Conservation (phyloP, 2,113 vertebrate genomes). For the Hemiprocne comata region DNA sequence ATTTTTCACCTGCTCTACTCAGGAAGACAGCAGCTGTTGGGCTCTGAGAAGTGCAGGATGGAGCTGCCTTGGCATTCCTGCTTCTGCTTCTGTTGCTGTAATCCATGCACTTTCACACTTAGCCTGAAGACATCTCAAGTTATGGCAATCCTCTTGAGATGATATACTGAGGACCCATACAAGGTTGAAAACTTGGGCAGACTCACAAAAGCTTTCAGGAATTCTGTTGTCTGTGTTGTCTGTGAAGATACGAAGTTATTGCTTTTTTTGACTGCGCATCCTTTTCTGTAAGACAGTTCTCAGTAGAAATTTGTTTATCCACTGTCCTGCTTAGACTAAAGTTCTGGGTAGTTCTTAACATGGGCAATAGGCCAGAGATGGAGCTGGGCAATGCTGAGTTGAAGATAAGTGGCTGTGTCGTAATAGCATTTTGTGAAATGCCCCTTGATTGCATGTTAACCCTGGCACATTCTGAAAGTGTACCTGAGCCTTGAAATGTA, state of each 20-base stretch:
- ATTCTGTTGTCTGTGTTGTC: not conserved
- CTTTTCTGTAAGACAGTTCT: not conserved
- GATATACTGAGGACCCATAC: not conserved
- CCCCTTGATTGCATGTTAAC: not conserved
- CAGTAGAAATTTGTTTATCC: not conserved
- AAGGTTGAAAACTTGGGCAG: not conserved
- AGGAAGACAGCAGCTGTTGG: not conserved
- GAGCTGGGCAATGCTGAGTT: not conserved
- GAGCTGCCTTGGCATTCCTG: not conserved
- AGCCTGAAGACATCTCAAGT: not conserved
- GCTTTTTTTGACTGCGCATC: not conserved
- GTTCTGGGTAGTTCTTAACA: not conserved
- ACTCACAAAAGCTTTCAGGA: not conserved
- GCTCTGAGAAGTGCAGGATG: not conserved
- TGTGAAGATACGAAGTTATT: not conserved
- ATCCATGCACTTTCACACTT: not conserved
- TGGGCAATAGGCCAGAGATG: not conserved
- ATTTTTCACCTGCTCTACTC: not conserved
- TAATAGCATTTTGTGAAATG: constrained; percentile 18
- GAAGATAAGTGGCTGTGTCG: not conserved
- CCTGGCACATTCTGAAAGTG: not conserved
- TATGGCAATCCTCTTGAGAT: not conserved
- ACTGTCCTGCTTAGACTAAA: not conserved
- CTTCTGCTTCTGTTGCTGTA: not conserved
- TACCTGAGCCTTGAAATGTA: not conserved